Percentiles rank a stretch among this genome's conserved stretches.
phyloP scores from a whole-genome alignment of 1,140 invertebrate genomes.

The Fopius arisanus region DNA sequence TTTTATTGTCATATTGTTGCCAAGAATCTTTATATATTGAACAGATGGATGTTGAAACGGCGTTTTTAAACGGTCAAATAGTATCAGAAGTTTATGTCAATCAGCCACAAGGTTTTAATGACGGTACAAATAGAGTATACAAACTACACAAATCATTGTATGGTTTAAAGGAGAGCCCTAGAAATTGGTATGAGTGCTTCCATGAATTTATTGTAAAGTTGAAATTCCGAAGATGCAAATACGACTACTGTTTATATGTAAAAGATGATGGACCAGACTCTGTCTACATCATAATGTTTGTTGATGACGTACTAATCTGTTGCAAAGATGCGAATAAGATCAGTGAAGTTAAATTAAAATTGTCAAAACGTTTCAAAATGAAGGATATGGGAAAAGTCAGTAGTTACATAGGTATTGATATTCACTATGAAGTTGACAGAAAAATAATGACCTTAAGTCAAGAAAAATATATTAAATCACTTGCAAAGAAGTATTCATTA shows the following conservation, averaged over 20 bases:
- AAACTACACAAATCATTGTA: slow-evolving; percentile 41
- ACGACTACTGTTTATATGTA: slow-evolving; percentile 25
- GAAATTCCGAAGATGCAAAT: slow-evolving; percentile 19
- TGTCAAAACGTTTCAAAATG: no score
- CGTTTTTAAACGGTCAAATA: slow-evolving; percentile 50
- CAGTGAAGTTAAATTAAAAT: no score
- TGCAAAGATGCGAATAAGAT: no score
- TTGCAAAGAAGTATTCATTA: no score
- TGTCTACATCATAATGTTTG: slow-evolving; percentile 23
- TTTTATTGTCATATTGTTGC: slow-evolving; percentile 16
- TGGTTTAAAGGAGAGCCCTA: slow-evolving; percentile 40
- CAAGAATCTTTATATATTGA: slow-evolving; percentile 28
- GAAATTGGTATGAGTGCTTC: slow-evolving; percentile 36
- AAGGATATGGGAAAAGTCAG: no score
- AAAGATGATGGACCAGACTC: background rate
- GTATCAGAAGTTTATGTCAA: slow-evolving; percentile 50
- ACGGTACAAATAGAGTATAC: slow-evolving; percentile 28
- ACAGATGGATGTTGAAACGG: slow-evolving; percentile 48
- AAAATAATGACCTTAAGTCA: no score
- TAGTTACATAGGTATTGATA: no score
- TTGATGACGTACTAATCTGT: slow-evolving; percentile 27
- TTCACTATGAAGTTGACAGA: no score
- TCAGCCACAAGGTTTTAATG: slow-evolving; percentile 44
- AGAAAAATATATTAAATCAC: no score
- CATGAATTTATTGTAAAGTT: slow-evolving; percentile 16